Evolutionary conservation across 2,797 vertebrate species (phyloP).

Genomic region (Catostomus latipinnis): DNA sequence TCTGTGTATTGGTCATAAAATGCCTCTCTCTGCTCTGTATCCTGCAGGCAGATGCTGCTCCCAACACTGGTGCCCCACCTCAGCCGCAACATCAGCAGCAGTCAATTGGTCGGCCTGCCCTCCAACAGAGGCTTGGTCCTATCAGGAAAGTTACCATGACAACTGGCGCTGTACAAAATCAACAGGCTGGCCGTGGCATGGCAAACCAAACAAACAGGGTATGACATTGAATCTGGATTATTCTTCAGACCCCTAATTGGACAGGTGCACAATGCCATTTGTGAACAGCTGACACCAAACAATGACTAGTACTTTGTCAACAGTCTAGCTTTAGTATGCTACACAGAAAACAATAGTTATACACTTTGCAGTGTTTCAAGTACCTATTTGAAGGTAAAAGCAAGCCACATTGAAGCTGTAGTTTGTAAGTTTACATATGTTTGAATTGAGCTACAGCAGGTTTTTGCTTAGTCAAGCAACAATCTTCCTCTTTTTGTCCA

Average conservation of each 20-base stretch:
- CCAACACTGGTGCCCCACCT: constrained; percentile 72
- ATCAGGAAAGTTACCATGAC: constrained; percentile 90
- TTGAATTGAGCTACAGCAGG: too few relatives aligned
- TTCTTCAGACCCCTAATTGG: constrained; percentile 27
- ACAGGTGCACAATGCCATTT: constrained; percentile 42
- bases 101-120: constrained; percentile 62
- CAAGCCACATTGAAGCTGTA: not conserved
- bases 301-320: constrained; percentile 4
- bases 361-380: not conserved
- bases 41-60: constrained; percentile 83
- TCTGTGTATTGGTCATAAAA: constrained; percentile 6
- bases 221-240: constrained; percentile 54
- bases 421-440: too few relatives aligned
- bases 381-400: not conserved
- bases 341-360: not conserved
- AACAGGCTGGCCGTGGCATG: constrained; percentile 78
- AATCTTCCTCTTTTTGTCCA: too few relatives aligned
- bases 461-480: too few relatives aligned
- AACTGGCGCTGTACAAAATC: constrained; percentile 66
- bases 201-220: constrained; percentile 82
- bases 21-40: constrained; percentile 28
- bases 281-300: constrained; percentile 6
- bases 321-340: not conserved
- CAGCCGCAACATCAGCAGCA: constrained; percentile 66
- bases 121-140: constrained; percentile 75